Evolutionary conservation across 2,888 invertebrate species (phyloP).

Genomic region (Criorhina ranunculi): DNA sequence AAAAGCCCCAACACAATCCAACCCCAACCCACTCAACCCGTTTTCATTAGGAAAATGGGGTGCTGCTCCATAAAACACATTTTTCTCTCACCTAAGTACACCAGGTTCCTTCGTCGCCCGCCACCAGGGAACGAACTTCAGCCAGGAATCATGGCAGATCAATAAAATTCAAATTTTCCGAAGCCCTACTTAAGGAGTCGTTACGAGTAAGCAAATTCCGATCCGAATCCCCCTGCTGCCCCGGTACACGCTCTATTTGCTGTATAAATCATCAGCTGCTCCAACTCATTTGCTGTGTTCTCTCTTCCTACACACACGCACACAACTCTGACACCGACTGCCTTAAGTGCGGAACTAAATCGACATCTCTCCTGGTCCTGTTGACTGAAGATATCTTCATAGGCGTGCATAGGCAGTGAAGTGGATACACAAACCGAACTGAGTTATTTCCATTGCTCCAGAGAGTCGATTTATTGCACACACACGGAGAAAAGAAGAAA

Average conservation of each 20-base stretch:
- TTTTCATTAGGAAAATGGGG: constrained; percentile 74
- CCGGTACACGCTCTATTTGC: constrained; percentile 73
- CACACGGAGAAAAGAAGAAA: constrained; percentile 22
- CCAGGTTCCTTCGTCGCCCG: constrained; percentile 21
- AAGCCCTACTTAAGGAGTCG: constrained; percentile 72
- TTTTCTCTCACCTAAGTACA: constrained; percentile 58
- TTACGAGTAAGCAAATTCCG: constrained; percentile 69
- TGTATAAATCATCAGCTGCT: constrained; percentile 75
- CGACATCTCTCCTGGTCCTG: constrained; percentile 69
- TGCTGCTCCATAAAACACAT: constrained; percentile 74
- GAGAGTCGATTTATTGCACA: constrained; percentile 75
- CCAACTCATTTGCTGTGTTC: constrained; percentile 41
- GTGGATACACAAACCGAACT: constrained; percentile 68
- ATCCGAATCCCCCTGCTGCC: constrained; percentile 29
- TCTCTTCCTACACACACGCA: not conserved
- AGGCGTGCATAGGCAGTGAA: constrained; percentile 60
- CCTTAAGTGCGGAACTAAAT: constrained; percentile 74
- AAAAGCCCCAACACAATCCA: constrained; percentile 31
- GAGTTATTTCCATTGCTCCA: constrained; percentile 71
- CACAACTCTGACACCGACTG: constrained; percentile 9
- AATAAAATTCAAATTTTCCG: constrained; percentile 75
- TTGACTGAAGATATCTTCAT: constrained; percentile 76
- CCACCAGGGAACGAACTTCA: constrained; percentile 1
- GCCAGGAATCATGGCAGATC: constrained; percentile 65
- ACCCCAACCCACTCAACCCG: constrained; percentile 28